A percentile compares a stretch with the other conserved stretches of the same genome.
phyloP scores from a whole-genome alignment of 92 coral and sea anemone species.

The Hydrozoanthus gracilis region DNA sequence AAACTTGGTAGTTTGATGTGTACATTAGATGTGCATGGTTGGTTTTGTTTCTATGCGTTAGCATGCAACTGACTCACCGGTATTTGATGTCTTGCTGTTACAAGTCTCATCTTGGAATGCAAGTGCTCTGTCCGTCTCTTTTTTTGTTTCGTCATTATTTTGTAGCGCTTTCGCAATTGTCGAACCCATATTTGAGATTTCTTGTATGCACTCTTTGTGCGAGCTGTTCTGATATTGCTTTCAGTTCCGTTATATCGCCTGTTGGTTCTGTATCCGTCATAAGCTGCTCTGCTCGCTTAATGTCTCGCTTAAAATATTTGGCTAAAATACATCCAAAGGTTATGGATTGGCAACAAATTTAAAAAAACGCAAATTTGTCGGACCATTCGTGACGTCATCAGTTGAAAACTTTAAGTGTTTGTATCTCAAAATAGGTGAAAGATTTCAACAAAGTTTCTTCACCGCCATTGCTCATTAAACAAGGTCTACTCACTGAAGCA shows the following conservation, averaged over 20 bases:
- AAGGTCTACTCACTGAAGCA: too few species aligned
- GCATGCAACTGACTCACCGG: slow-evolving; percentile 58
- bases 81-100: slow-evolving; percentile 24
- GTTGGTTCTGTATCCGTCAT: slow-evolving; percentile 30
- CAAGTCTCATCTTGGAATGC: slow-evolving; percentile 56
- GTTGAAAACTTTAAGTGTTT: too few species aligned
- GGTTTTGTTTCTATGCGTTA: slow-evolving; percentile 18
- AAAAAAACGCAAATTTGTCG: too few species aligned
- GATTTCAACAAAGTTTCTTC: too few species aligned
- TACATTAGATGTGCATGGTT: neutral
- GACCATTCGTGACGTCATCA: too few species aligned
- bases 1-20: slow-evolving; percentile 20
- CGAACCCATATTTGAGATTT: slow-evolving; percentile 41
- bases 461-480: too few species aligned
- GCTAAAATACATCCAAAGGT: too few species aligned
- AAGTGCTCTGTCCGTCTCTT: slow-evolving; percentile 53
- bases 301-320: slow-evolving; percentile 32
- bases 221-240: slow-evolving; percentile 53
- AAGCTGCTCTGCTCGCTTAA: slow-evolving; percentile 56
- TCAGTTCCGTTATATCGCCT: slow-evolving; percentile 19
- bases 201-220: slow-evolving; percentile 44
- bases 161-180: slow-evolving; percentile 32
- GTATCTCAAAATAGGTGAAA: too few species aligned
- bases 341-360: too few species aligned
- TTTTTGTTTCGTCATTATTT: slow-evolving; percentile 39